Base-by-base conservation (phyloP, 1,140 invertebrate species). In the Drosophila kepulauana region DNA sequence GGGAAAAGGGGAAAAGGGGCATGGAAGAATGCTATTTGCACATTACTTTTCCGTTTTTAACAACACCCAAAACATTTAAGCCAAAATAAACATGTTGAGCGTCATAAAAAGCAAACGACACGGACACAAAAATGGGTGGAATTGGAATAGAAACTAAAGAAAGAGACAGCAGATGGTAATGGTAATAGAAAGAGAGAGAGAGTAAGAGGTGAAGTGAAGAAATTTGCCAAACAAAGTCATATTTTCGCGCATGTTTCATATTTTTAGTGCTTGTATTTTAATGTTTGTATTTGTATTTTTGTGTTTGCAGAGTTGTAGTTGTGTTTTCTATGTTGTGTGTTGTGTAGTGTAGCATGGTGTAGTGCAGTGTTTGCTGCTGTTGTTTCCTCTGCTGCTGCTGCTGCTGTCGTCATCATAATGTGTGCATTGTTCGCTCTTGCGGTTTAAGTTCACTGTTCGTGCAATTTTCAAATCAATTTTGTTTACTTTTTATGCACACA, bases 401-500 rank as follows among this genome's bases (percentile, higher is more conserved):
- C 43, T 41, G 69, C 71, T 79, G 81, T 81, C 78, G 85, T 89
- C 87, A 81, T 84, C 84, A 84, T 88, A 88, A 78, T 88, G 75
- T 80, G 58, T 84, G 71, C 78, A 75, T 81, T 75, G 49, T 49
- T 66, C 52, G 65, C 43, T 70, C 16, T 65, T 61, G 61, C 41
- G 65, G 64, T 61, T 72, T 74, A 69, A 66, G 82, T 30, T 75
- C 71, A 67, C 75, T 65, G 68, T 79, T 84, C 75, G 81, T 79
- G 81, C 86, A 89, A 85, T 89, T 89, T 90, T 91, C 79, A 91
- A 91, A 91, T 91, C 90, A 91, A 91, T 91, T 91, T 91, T 82
- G 89, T 91, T 91, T 91, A 76, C 81, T 91, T 88, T 87, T 87
- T 78, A 88, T 88, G 80, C 77, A 77, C 66, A 51, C 56, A 72